These are phyloP conservation scores for Papilio gigon DNA, from an alignment of 2,888 invertebrate genomes.

Conservation along the genomic window DNA sequence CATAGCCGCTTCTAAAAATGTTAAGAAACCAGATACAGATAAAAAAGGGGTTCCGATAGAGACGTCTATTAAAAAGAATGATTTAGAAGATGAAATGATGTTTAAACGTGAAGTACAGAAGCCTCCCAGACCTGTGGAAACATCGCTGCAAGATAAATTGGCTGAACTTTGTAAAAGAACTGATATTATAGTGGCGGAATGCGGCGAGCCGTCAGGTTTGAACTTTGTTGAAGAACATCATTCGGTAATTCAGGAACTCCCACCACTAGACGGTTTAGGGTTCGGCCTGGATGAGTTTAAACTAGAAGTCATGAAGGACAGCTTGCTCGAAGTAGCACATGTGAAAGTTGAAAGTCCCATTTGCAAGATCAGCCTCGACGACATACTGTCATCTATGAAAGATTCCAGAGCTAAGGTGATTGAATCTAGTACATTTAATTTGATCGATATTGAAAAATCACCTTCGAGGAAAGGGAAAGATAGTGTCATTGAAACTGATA, in stretches of 20 bases:
- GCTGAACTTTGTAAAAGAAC: conserved; percentile 74
- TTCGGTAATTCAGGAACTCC: conserved; percentile 64
- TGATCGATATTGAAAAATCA: conserved; percentile 73
- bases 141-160: conserved; percentile 72
- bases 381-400: conserved; percentile 73
- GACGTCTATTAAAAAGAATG: conserved; percentile 43
- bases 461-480: conserved; percentile 69
- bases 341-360: conserved; percentile 68
- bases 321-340: conserved; percentile 68
- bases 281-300: conserved; percentile 75
- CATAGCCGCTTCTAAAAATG: conserved; percentile 71
- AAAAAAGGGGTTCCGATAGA: conserved; percentile 22
- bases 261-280: conserved; percentile 70
- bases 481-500: conserved; percentile 71
- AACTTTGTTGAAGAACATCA: conserved; percentile 78
- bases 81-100: conserved; percentile 40
- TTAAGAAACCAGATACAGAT: conserved; percentile 52
- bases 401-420: conserved; percentile 65
- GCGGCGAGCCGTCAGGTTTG: conserved; percentile 72
- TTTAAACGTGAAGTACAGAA: conserved; percentile 50
- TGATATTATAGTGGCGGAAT: conserved; percentile 78
- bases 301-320: conserved; percentile 75
- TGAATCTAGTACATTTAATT: conserved; percentile 70
- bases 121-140: conserved; percentile 50
- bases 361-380: conserved; percentile 77